phyloP scores from a whole-genome alignment of 2,797 vertebrate species.

The Squalus acanthias region DNA sequence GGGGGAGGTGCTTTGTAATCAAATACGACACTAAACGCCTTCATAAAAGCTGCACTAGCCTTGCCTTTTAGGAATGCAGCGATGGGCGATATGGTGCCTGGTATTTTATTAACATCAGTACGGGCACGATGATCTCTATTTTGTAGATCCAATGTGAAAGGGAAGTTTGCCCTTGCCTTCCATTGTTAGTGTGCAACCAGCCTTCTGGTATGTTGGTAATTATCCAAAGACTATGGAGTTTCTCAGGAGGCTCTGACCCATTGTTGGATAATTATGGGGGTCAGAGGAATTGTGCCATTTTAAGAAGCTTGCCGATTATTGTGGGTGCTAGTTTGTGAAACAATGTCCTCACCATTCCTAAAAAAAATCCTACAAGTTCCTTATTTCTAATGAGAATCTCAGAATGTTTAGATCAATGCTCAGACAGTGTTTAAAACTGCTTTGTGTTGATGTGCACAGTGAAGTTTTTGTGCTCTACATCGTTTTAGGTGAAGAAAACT shows the following conservation, averaged over 20 bases:
- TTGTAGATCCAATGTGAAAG: slow-evolving; percentile 19
- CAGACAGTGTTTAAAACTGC: neutral
- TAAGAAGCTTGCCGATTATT: neutral
- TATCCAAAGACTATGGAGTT: slow-evolving; percentile 45
- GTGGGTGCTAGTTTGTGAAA: neutral
- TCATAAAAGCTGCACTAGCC: slow-evolving; percentile 14
- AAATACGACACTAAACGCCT: slow-evolving; percentile 33
- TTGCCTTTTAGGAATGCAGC: slow-evolving; percentile 6
- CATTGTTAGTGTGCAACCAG: slow-evolving; percentile 46
- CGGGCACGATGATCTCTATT: slow-evolving; percentile 9
- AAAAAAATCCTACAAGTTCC: neutral
- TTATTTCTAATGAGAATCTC: neutral
- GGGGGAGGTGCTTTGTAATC: slow-evolving; percentile 40
- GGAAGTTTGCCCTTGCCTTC: slow-evolving; percentile 32
- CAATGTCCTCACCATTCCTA: neutral
- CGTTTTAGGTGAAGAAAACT: neutral
- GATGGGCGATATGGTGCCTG: slow-evolving; percentile 13
- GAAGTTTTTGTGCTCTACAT: neutral
- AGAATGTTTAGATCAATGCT: neutral
- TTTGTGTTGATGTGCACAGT: neutral
- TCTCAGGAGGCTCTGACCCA: slow-evolving; percentile 42
- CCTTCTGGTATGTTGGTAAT: slow-evolving; percentile 39
- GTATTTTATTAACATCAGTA: slow-evolving; percentile 28
- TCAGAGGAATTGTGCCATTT: slow-evolving; percentile 47
- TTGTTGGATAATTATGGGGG: slow-evolving; percentile 45